Evolutionary conservation across 2,113 vertebrate genomes (phyloP).

Genomic region (Crotalus tigris): DNA sequence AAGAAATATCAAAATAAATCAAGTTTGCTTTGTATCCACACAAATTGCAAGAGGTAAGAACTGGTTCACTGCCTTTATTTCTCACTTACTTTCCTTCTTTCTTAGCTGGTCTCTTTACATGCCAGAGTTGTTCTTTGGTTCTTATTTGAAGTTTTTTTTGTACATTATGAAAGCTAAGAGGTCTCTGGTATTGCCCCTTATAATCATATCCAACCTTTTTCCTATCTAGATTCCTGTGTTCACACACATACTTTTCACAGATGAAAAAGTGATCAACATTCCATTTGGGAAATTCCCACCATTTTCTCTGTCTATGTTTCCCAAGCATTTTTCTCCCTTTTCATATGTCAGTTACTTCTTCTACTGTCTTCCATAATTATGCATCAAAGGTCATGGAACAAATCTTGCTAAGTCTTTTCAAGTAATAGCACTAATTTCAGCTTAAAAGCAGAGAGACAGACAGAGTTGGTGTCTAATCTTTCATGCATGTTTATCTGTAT

Average conservation of each 20-base stretch:
- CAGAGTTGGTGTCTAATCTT: not conserved
- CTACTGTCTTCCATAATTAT: not conserved
- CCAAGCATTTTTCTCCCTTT: not conserved
- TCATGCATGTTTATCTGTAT: not conserved
- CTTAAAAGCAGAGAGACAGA: not conserved
- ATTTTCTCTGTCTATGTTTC: not conserved
- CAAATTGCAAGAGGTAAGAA: not conserved
- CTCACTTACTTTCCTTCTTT: not conserved
- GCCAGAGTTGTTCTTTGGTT: too few species aligned
- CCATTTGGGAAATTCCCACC: not conserved
- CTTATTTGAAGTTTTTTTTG: not conserved
- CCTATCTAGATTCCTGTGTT: not conserved
- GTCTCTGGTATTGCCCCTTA: not conserved
- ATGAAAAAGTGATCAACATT: slow-evolving; percentile 1
- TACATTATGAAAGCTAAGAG: not conserved
- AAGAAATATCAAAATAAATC: not conserved
- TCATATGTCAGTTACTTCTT: not conserved
- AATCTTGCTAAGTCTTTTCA: not conserved
- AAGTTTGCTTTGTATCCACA: not conserved
- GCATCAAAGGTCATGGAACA: not conserved
- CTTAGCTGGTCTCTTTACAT: not conserved
- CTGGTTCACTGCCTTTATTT: not conserved
- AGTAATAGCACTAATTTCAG: not conserved
- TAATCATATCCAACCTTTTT: not conserved
- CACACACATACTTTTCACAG: slow-evolving; percentile 17